phyloP scores from a whole-genome alignment of 1,140 invertebrate species.

The Eubasilissa regina region DNA sequence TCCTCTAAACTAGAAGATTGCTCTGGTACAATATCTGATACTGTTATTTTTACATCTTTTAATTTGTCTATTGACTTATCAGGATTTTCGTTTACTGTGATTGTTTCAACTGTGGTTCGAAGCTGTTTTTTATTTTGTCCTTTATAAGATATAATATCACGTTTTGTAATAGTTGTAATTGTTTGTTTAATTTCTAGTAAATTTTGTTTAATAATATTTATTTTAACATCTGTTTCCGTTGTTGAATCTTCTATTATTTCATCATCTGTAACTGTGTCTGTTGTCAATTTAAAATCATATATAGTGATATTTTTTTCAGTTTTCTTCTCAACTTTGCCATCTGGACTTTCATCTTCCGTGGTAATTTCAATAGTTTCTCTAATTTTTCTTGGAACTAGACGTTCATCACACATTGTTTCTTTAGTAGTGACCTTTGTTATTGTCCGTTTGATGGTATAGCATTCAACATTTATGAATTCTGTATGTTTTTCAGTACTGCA shows the following conservation, averaged over 20 bases:
- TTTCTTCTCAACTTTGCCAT: slow-evolving; percentile 52
- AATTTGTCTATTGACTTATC: slow-evolving; percentile 67
- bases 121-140: slow-evolving; percentile 66
- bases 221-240: slow-evolving; percentile 70
- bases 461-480: slow-evolving; percentile 52
- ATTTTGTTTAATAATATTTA: slow-evolving; percentile 67
- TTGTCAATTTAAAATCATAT: slow-evolving; percentile 45
- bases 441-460: slow-evolving; percentile 52
- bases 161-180: slow-evolving; percentile 69
- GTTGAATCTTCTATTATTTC: slow-evolving; percentile 65
- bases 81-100: slow-evolving; percentile 67
- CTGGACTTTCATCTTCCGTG: slow-evolving; percentile 56
- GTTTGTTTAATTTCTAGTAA: slow-evolving; percentile 69
- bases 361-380: slow-evolving; percentile 53
- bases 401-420: slow-evolving; percentile 54
- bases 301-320: slow-evolving; percentile 52
- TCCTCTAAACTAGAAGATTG: slow-evolving; percentile 64
- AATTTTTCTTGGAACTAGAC: slow-evolving; percentile 49
- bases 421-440: slow-evolving; percentile 50
- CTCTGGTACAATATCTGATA: slow-evolving; percentile 64
- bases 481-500: slow-evolving; percentile 55
- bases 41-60: slow-evolving; percentile 69
- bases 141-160: slow-evolving; percentile 66
- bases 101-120: slow-evolving; percentile 69
- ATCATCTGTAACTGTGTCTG: slow-evolving; percentile 45